Percentiles rank a stretch among this genome's conserved stretches.
Evolutionary conservation across 1,140 invertebrate genomes (phyloP).

Genomic region (Nasonia vitripennis): DNA sequence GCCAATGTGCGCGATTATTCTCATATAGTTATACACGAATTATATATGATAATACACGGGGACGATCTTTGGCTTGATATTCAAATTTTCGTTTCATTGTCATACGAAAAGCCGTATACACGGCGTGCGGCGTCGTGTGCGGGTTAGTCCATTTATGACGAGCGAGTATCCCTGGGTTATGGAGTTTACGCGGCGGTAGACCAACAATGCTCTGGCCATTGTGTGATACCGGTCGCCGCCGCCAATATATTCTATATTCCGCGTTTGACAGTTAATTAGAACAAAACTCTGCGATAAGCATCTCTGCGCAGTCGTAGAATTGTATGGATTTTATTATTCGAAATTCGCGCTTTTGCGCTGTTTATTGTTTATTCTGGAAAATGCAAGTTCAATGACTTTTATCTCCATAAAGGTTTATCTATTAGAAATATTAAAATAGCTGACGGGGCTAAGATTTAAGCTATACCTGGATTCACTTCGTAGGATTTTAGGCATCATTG

Average conservation of each 20-base stretch:
- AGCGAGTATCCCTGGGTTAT: neutral
- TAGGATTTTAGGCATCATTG: too few relatives aligned
- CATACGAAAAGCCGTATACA: neutral
- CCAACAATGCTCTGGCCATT: neutral
- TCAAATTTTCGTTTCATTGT: slow-evolving; percentile 1
- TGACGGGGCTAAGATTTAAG: too few relatives aligned
- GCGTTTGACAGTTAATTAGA: neutral
- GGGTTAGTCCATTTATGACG: neutral
- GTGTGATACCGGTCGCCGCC: neutral
- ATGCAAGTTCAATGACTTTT: too few relatives aligned
- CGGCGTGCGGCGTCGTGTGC: neutral
- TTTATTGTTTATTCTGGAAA: too few relatives aligned
- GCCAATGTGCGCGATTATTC: neutral
- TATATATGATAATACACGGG: neutral
- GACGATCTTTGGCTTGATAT: neutral
- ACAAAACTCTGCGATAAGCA: neutral
- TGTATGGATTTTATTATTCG: too few relatives aligned
- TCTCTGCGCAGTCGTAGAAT: neutral
- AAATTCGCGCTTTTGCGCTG: too few relatives aligned
- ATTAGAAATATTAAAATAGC: too few relatives aligned
- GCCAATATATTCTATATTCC: neutral
- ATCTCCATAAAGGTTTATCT: too few relatives aligned
- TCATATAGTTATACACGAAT: neutral
- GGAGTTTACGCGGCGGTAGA: neutral
- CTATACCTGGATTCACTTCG: too few relatives aligned